These are phyloP conservation scores for Forbesichthys papilliferus DNA, from an alignment of 2,113 vertebrate species.

Conservation along the genomic window DNA sequence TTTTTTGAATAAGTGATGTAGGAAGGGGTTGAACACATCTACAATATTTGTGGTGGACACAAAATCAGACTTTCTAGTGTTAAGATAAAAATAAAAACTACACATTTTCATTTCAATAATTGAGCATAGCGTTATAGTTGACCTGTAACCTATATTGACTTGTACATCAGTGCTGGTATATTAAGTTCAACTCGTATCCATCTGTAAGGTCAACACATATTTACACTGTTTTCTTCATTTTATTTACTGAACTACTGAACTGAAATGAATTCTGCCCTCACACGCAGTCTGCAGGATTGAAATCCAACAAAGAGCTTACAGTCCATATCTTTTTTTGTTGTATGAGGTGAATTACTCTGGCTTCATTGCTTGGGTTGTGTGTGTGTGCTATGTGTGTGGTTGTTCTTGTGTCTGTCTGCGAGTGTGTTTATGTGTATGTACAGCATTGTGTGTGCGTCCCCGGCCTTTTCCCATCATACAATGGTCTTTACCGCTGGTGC, in stretches of 20 bases:
- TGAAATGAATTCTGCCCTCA: slow-evolving; percentile 60
- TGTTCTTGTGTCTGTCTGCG: slow-evolving; percentile 21
- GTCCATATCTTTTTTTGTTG: slow-evolving; percentile 67
- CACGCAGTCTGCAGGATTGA: slow-evolving; percentile 56
- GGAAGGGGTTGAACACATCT: not conserved
- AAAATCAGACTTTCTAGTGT: not conserved
- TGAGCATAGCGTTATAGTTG: slow-evolving; percentile 22
- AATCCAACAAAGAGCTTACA: slow-evolving; percentile 70
- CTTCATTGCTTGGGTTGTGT: slow-evolving; percentile 65
- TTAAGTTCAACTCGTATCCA: slow-evolving; percentile 39
- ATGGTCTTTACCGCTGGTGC: slow-evolving; percentile 62
- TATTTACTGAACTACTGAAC: slow-evolving; percentile 1
- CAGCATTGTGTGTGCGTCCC: slow-evolving; percentile 43
- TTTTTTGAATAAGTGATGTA: not conserved
- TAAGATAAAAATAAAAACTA: not conserved
- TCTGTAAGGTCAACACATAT: slow-evolving; percentile 57
- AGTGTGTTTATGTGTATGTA: slow-evolving; percentile 1
- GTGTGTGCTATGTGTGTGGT: slow-evolving; percentile 15
- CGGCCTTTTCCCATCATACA: slow-evolving; percentile 54
- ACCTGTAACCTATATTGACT: not conserved
- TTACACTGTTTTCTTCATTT: slow-evolving; percentile 58
- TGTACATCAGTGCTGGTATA: slow-evolving; percentile 35
- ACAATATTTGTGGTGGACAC: not conserved
- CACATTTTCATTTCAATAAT: no score
- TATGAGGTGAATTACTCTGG: slow-evolving; percentile 59